Evolutionary conservation across 2,888 invertebrate genomes (phyloP), one percentile per base, ranked within the genome.

Genomic region (Alitta virens): DNA sequence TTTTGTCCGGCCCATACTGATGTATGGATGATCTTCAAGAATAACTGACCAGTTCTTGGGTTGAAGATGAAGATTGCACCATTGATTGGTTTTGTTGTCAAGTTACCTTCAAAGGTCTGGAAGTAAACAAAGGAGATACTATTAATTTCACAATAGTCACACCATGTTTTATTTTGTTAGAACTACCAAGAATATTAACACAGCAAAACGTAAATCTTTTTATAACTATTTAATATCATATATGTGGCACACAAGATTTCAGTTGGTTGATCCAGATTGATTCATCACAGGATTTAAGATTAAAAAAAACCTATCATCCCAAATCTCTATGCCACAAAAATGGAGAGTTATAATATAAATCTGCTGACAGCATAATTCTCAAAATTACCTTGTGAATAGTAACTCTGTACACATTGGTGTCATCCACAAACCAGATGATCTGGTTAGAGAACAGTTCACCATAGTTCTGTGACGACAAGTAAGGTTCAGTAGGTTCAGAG

Each of bases 1-100:
- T 99, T 99, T 84, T 99, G 98, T 46, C 98, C 99, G 0, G 99
- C 98, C 99, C 99, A 99, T 53, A 99, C 99, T 3, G 96, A 97
- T 0, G 99, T 99, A 83, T 99, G 99, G 83, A 99, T 99, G 77
- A 99, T 99, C 85, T 99, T 99, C 72, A 99, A 86, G 87, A 99
- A 99, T 55, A 99, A 86, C 82, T 99, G 99, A 21, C 99, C 99
- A 0, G 99, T 99, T 66, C 99, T 87, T 7, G 99, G 99, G 85
- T 99, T 99, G 85, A 99, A 99, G 73, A 99, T 99, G 83, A 99
- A 99, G 83, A 99, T 99, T 63, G 99, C 99, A 2, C 99, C 99
- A 83, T 99, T 99, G 78, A 99, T 99, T 0, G 99, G 99, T 82
- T 99, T 99, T 0, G 99, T 99, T 0, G 99, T 99, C 79, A 99